Percentiles rank a stretch among this genome's conserved stretches.
Evolutionary conservation across 2,113 vertebrate species (phyloP).

Genomic region (Notothenia coriiceps): DNA sequence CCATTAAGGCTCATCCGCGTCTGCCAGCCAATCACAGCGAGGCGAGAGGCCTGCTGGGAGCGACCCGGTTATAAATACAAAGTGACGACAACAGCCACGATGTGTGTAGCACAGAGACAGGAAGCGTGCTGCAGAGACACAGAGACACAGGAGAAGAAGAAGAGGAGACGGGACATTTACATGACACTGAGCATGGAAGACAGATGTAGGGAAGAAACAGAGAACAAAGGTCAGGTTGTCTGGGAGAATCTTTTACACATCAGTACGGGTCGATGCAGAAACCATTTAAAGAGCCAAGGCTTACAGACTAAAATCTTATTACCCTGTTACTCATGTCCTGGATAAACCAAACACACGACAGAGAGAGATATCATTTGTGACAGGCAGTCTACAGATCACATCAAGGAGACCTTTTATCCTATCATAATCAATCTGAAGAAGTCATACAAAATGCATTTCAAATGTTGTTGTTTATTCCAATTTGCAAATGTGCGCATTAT

Average conservation of each 20-base stretch:
- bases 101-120: slow-evolving; percentile 23
- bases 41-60: slow-evolving; percentile 54
- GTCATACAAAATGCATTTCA: no score
- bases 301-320: slow-evolving; percentile 37
- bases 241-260: slow-evolving; percentile 37
- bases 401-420: not conserved
- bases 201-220: not conserved
- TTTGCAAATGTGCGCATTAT: not conserved
- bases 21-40: slow-evolving; percentile 49
- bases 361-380: no score
- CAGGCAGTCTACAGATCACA: no score
- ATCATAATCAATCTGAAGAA: not conserved
- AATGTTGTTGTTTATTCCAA: not conserved
- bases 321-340: slow-evolving; percentile 8
- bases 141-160: not conserved
- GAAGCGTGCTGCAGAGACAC: slow-evolving; percentile 19
- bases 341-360: slow-evolving; percentile 1
- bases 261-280: slow-evolving; percentile 29
- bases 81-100: slow-evolving; percentile 53
- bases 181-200: slow-evolving; percentile 21
- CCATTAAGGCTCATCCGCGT: slow-evolving; percentile 38
- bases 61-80: slow-evolving; percentile 70
- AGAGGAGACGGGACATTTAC: not conserved
- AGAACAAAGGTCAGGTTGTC: slow-evolving; percentile 21
- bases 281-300: slow-evolving; percentile 30